phyloP scores from a whole-genome alignment of 1,140 invertebrate genomes.

The Drosophila nigrodunni region DNA sequence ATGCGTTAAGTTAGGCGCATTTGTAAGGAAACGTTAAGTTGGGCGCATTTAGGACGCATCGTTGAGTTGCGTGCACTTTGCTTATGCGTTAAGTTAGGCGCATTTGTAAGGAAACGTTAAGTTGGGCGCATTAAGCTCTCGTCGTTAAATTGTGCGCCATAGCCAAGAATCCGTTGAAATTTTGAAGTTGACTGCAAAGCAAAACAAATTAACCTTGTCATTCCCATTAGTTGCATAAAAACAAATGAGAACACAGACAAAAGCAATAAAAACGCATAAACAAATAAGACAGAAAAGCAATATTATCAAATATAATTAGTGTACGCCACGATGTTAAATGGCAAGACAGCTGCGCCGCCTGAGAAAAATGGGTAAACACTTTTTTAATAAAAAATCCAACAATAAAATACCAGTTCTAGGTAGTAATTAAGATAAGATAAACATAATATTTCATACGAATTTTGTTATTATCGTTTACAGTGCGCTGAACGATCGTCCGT shows the following conservation, averaged over 20 bases:
- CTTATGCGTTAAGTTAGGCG: no score
- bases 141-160: neutral
- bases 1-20: no score
- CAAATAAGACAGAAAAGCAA: conserved; percentile 33
- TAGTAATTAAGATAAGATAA: no score
- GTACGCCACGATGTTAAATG: conserved; percentile 66
- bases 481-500: conserved; percentile 75
- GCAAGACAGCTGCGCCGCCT: conserved; percentile 52
- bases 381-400: conserved; percentile 21
- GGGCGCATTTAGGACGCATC: no score
- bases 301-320: conserved; percentile 18
- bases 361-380: conserved; percentile 74
- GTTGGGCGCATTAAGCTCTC: no score
- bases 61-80: no score
- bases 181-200: neutral
- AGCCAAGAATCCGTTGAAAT: neutral
- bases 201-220: neutral
- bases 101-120: no score
- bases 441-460: neutral
- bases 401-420: neutral
- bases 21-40: no score
- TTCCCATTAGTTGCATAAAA: neutral
- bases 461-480: conserved; percentile 48
- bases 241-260: conserved; percentile 6
- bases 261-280: conserved; percentile 17